phyloP scores from a whole-genome alignment of 1,140 invertebrate genomes.

The Antheraea mylitta region DNA sequence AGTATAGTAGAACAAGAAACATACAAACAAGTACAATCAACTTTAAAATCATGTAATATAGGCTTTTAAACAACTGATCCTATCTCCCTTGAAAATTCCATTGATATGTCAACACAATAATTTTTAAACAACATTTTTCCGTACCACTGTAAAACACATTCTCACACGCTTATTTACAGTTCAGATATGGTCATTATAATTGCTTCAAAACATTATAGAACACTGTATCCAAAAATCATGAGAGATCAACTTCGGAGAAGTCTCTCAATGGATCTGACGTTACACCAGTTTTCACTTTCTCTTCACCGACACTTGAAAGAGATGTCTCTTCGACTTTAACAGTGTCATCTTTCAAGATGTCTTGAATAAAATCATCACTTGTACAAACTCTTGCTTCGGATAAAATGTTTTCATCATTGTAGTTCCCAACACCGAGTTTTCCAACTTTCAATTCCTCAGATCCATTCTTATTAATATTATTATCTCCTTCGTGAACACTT shows the following conservation, averaged over 20 bases:
- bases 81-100: neutral
- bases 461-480: neutral
- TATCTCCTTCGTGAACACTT: neutral
- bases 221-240: constrained; percentile 56
- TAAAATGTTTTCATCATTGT: neutral
- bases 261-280: constrained; percentile 47
- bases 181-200: constrained; percentile 18
- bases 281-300: neutral
- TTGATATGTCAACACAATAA: neutral
- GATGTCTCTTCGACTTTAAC: neutral
- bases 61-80: neutral
- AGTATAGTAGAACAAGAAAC: too few species aligned
- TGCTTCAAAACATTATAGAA: constrained; percentile 46
- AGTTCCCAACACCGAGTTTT: neutral
- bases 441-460: neutral
- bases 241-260: constrained; percentile 57
- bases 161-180: neutral
- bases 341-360: neutral
- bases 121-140: neutral
- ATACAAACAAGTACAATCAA: too few species aligned
- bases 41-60: too few species aligned
- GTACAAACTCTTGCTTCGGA: neutral
- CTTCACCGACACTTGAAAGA: neutral
- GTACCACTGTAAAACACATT: neutral
- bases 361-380: neutral